Conservation (phyloP, 1,140 invertebrate species). For the Leptinotarsa defecta region DNA sequence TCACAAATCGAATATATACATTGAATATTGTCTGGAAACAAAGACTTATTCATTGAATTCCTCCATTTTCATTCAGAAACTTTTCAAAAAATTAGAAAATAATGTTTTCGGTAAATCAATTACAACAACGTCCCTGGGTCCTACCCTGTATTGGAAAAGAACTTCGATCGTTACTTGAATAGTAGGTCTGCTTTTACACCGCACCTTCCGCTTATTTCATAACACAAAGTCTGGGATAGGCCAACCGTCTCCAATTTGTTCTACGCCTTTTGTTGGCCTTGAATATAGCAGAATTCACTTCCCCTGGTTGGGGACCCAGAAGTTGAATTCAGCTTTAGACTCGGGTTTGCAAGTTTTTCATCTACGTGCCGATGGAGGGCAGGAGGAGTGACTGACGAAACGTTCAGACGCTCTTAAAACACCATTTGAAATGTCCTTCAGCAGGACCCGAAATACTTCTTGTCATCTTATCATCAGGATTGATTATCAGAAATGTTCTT, state of each 20-base stretch:
- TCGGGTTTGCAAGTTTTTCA: background rate
- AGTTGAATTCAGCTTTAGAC: background rate
- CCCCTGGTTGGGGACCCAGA: background rate
- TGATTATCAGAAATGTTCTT: no score
- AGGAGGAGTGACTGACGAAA: background rate
- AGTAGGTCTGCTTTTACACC: background rate
- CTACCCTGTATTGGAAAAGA: background rate
- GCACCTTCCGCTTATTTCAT: constrained; percentile 16
- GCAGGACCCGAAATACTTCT: no score
- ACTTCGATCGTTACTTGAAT: background rate
- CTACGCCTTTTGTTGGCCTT: constrained; percentile 16
- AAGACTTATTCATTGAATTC: no score
- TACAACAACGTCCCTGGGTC: background rate
- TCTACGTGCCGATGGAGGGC: constrained; percentile 1
- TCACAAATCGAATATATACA: no score
- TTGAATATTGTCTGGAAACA: no score
- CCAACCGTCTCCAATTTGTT: constrained; percentile 16
- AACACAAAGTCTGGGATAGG: constrained; percentile 11
- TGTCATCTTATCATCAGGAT: no score
- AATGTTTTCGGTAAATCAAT: no score
- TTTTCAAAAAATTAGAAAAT: no score
- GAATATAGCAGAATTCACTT: constrained; percentile 7
- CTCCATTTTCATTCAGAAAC: no score
- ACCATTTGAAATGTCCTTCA: no score
- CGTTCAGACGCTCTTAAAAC: background rate